Conservation (phyloP, 2,797 vertebrate species). For the Thunnus albacares region DNA sequence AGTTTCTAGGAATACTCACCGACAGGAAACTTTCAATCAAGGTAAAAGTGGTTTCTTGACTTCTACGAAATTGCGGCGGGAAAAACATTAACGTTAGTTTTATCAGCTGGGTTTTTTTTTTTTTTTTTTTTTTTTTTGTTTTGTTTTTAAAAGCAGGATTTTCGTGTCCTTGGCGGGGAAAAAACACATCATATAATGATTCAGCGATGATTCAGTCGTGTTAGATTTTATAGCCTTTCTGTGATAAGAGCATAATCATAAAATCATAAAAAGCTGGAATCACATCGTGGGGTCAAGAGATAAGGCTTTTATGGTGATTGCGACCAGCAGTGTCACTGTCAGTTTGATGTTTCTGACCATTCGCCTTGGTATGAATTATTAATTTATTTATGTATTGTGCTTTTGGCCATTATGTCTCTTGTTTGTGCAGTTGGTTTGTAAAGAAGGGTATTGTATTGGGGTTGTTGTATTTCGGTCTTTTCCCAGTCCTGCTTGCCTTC, state of each 20-base stretch:
- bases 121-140: no score
- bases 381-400: background rate
- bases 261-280: background rate
- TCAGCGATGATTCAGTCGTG: background rate
- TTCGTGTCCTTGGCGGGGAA: background rate
- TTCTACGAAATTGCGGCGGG: background rate
- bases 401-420: background rate
- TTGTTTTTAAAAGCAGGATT: background rate
- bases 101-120: background rate
- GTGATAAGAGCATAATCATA: background rate
- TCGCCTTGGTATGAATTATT: background rate
- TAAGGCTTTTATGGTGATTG: background rate
- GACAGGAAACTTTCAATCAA: constrained; percentile 30
- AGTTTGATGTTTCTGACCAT: background rate
- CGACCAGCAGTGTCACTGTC: background rate
- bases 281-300: background rate
- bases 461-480: background rate
- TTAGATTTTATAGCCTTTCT: background rate
- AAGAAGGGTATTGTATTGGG: background rate
- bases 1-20: constrained; percentile 42
- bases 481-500: background rate
- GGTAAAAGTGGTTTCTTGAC: constrained; percentile 62
- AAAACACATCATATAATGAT: background rate
- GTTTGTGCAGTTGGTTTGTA: constrained; percentile 7
- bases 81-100: background rate